Base-by-base conservation (phyloP, 2,888 invertebrate genomes). In the Synanthedon formicaeformis region DNA sequence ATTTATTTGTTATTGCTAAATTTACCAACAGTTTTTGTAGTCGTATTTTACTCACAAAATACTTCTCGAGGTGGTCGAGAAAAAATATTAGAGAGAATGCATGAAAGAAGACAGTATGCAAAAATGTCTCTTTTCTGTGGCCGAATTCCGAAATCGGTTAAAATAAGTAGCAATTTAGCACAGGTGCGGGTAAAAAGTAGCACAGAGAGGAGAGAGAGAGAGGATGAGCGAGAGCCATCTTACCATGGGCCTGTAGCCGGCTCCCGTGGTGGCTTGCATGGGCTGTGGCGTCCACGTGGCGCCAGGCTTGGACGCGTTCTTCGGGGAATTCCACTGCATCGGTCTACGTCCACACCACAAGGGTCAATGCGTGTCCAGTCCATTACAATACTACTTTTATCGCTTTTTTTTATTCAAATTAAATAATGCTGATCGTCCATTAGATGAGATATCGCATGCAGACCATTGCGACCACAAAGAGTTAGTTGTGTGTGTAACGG, bases 271-370 rank as follows among this genome's bases (percentile, higher is more conserved):
- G 56, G 94, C 94, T 66, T 94, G 94, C 92, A 95, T 94, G 45
- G 95, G 95, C 80, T 96, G 95, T 58, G 95, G 95, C 64, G 91
- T 93, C 96, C 95, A 96, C 61, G 92, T 91, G 68, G 81, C 88
- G 63, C 93, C 93, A 45, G 93, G 90, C 88, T 95, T 95, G 60
- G 94, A 92, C 56, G 92, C 91, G 80, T 94, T 94, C 89, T 95
- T 95, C 59, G 95, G 95, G 57, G 95, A 95, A 81, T 94, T 95
- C 95, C 95, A 96, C 88, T 95, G 94, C 88, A 95, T 93, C 72
- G 94, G 93, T 88, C 95, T 95, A 53, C 18, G 45, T 45, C 34
- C 34, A 50, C 27, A 50, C 50, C 50, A 50, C 45, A 45, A n/a
- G 45, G 45, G 45, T 45, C 45, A 45, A 8, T 45, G 45, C 11